Evolutionary conservation across 1,140 invertebrate species (phyloP).

Genomic region (Lethrus apterus): DNA sequence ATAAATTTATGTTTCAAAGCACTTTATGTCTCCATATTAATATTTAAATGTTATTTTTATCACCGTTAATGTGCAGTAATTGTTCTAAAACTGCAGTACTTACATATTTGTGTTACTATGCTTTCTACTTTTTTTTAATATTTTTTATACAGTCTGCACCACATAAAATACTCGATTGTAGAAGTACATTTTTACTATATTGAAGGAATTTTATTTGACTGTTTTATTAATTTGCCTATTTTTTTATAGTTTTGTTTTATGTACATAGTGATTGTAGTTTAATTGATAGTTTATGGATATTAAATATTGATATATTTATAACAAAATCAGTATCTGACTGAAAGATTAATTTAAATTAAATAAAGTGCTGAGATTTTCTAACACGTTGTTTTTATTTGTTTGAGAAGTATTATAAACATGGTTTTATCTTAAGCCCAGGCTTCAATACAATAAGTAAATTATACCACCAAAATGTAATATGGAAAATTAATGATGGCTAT

Average conservation of each 20-base stretch:
- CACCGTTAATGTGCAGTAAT: too few species aligned
- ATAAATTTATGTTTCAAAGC: too few species aligned
- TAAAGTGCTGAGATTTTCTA: slow-evolving; percentile 16
- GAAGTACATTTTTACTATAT: background rate
- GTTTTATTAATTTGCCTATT: slow-evolving; percentile 6
- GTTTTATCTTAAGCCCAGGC: too few species aligned
- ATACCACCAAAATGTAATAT: too few species aligned
- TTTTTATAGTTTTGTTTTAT: slow-evolving; percentile 17
- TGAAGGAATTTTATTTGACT: slow-evolving; percentile 5
- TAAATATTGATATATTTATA: slow-evolving; percentile 24
- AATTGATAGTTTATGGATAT: slow-evolving; percentile 18
- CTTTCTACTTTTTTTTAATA: background rate
- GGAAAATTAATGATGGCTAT: too few species aligned
- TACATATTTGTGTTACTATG: background rate
- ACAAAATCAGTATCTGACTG: slow-evolving; percentile 20
- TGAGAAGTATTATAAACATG: too few species aligned
- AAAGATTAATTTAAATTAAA: slow-evolving; percentile 14
- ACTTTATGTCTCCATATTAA: too few species aligned
- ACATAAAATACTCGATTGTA: background rate
- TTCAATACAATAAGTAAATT: too few species aligned
- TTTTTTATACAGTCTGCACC: background rate
- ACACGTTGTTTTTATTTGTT: slow-evolving; percentile 4
- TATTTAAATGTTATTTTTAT: too few species aligned
- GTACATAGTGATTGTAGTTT: slow-evolving; percentile 17
- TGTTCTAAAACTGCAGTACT: background rate